Base-by-base conservation (phyloP, 1,140 invertebrate genomes). In the Ceratosolen fusciceps region DNA sequence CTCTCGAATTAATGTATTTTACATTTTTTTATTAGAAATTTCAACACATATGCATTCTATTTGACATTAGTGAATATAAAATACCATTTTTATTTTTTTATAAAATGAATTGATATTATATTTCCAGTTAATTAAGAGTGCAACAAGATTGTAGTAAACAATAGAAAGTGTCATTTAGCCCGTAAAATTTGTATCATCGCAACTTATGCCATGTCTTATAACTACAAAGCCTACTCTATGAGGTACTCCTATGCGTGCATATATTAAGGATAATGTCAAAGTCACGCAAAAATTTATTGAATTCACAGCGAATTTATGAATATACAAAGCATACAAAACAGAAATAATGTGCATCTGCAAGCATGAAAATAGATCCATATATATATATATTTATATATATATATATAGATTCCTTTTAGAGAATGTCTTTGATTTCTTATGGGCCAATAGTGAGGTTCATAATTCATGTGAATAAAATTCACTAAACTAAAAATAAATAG, bases 291-390 rank as follows among this genome's bases (percentile, higher is more conserved):
- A 49, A 21, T 5, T 65, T 29, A 77, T 74, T 74, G 12, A 74
- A 86, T 84, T 83, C 77, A 78, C 43, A 47, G 73, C 84, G 43
- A 68, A 86, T 86, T 87, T 87, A 87, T 84, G 83, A 87, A 81
- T 83, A 19, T 74, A 82, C 80, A 82, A 83, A 82, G 39, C 2
- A 24, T 21, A 56, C 37, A 29, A 8, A 49, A 54, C 7, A 21
- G 16, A 54, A 72, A 54, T 43, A 43, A 43, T 43, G 12, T 43
- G 5, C 39, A 43, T 43, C 5, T 43, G 12, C 12, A 43, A 7
- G 12, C 12, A 43, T 43, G 12, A 7, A 43, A 7, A 43, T 43
- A 43, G 5, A 43, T 43, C 5, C 12, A 43, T 43, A 43, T 43
- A 43, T 43, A 43, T 43, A 43, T 43, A 43, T 43, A 43, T 43